Base-by-base conservation (phyloP, 2,888 invertebrate genomes). In the Malthinus flaveolus region DNA sequence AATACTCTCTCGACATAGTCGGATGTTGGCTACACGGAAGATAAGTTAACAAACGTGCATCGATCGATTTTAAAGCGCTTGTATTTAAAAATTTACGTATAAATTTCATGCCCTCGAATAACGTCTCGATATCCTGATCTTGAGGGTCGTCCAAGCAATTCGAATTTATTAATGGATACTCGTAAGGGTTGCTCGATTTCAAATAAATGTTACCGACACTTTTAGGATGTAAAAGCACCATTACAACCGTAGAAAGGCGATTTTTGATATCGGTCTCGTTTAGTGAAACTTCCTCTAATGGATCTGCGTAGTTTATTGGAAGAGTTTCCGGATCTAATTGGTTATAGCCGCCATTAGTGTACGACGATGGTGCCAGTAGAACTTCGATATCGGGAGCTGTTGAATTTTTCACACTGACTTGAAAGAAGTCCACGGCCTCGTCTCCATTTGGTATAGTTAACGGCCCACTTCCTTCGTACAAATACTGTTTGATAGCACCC, bases 51-150 rank as follows among this genome's bases (percentile, higher is more conserved):
- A 86, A 68, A 11, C 74, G 78, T 0, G 87, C 79, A 0, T 85
- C 85, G 15, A 83, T 80, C 11, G 77, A 77, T 69, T 83, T 82
- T 74, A 89, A 85, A 0, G 87, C 82, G 2, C 82, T 79, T 1
- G 86, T 86, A 9, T 73, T 53, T 3, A 64, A 11, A 23, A 73
- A 54, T 2, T 62, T 54, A n/a, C 66, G n/a, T 7, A 66, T 49
- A 10, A 49, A 58, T 8, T 84, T 78, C 3, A 88, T 81, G 0
- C 85, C 84, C 10, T 82, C 80, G 1, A 87, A 80, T 7, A 88
- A 76, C 1, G 84, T 85, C 11, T 83, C 80, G 1, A 85, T 75
- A 68, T 92, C 91, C 1, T 85, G 75, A 67, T 92, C 91, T 11
- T 67, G 49, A 9, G 60, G 49, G 51, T 73, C 71, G 0, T 65